These are phyloP conservation scores for Clytia hemisphaerica DNA, from an alignment of 30 jellyfish, hydroid and myxozoan genomes.

Conservation along the genomic window DNA sequence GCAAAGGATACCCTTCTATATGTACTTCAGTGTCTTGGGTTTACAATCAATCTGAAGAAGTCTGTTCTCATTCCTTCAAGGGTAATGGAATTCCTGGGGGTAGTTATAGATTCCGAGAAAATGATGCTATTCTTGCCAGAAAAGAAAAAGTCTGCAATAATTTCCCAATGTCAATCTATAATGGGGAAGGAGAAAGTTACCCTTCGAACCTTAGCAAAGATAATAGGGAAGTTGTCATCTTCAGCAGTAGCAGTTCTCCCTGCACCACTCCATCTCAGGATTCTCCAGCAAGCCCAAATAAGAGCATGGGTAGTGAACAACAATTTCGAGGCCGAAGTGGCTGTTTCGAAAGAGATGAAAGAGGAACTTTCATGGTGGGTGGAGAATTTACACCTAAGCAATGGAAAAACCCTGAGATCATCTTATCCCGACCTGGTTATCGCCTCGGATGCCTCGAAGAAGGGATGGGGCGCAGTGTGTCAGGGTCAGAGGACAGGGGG, in stretches of 20 bases:
- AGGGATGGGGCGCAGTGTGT: conserved; percentile 47
- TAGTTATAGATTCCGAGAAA: conserved; percentile 20
- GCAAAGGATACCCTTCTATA: too few species aligned
- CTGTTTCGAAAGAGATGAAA: neutral
- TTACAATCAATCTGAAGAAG: conserved; percentile 17
- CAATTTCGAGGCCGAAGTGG: neutral
- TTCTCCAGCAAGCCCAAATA: conserved; percentile 17
- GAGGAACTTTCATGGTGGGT: conserved; percentile 22
- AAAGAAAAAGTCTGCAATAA: neutral
- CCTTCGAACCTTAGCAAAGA: neutral
- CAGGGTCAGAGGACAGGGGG: conserved; percentile 5
- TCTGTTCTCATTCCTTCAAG: conserved; percentile 21
- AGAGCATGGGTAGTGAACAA: neutral
- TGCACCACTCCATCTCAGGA: conserved; percentile 6
- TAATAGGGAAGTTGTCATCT: conserved; percentile 27
- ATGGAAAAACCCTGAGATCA: conserved; percentile 11
- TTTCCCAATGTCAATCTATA: conserved; percentile 3
- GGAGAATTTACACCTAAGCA: conserved; percentile 5
- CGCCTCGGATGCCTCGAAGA: conserved; percentile 34
- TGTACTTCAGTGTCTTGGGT: conserved; percentile 21
- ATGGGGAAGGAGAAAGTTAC: neutral
- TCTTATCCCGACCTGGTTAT: neutral
- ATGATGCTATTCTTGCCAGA: conserved; percentile 16
- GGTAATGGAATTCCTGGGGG: conserved; percentile 32
- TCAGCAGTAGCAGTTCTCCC: conserved; percentile 33